Evolutionary conservation across 2,113 vertebrate species (phyloP), one percentile per base, ranked within the genome.

Genomic region (Propithecus coquereli): DNA sequence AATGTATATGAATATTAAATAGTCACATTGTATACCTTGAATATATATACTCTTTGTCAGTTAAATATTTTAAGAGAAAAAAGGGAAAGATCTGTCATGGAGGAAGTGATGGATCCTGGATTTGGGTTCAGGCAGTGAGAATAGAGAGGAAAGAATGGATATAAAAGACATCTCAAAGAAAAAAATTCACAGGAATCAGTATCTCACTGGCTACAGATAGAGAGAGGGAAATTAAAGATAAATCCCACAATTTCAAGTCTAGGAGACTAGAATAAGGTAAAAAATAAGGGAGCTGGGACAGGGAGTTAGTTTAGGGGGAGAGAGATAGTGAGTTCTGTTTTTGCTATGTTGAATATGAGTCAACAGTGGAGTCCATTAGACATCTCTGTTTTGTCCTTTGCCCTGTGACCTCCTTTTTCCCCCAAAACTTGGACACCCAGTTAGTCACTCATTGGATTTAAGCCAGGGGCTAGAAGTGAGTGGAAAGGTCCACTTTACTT

Each of bases 181-280:
- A 86, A 77, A 57, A 82, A 65, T 45, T 37, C 16, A 9, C 73
- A 85, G 50, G 43, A 88, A 30, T 79, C 25, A 76, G 34, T 81
- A 88, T 84, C 43, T 90, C n/a, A 85, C 47, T 85, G 57, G 20
- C 37, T 94, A 20, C 45, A 88, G 61, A 32, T 22, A 70, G 40
- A 76, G 71, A 95, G 59, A 90, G 6, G 71, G 13, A 87, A 93
- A 95, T 83, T 83, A 52, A 81, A 57, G 63, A 74, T 80, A 94
- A 96, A 88, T 91, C 7, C 23, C 40, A 74, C 27, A 85, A 68
- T 93, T 93, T 93, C 30, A 91, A 71, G 17, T 37, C 47, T 76
- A 37, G 71, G 2, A 90, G 57, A 95, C 43, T 90, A 73, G 63
- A n/a, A 40, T 77, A 90, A 90, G n/a, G 18, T 79, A 57, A 87